These are phyloP conservation scores for Mesoclemmys tuberculata DNA, from an alignment of 2,113 vertebrate genomes.

Conservation along the genomic window DNA sequence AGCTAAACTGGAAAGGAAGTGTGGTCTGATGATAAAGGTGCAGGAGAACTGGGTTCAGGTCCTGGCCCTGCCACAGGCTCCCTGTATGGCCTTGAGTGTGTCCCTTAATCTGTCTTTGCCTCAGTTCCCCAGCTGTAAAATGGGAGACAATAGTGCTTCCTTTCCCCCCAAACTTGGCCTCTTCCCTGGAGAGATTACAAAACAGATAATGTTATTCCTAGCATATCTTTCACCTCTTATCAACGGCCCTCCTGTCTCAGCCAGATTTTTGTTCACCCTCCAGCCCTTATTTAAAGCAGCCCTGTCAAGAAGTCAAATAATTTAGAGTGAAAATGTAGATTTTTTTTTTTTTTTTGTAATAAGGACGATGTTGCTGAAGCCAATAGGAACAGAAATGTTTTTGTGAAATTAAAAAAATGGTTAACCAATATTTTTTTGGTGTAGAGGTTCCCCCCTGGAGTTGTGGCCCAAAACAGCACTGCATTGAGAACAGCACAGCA, in stretches of 20 bases:
- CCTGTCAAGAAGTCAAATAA: neutral
- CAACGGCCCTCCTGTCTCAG: neutral
- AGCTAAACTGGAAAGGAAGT: neutral
- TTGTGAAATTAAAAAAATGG: neutral
- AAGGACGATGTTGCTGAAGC: neutral
- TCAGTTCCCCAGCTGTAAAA: neutral
- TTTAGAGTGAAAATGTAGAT: neutral
- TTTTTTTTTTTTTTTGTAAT: neutral
- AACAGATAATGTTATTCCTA: neutral
- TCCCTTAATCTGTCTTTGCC: neutral
- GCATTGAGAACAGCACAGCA: neutral
- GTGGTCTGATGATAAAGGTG: neutral
- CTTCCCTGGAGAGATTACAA: neutral
- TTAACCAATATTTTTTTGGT: neutral
- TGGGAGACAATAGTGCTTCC: neutral
- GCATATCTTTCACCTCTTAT: neutral
- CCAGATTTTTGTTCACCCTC: neutral
- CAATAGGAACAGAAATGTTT: neutral
- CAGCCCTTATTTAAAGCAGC: neutral
- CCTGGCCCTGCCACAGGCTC: too few relatives aligned
- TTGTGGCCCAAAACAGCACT: neutral
- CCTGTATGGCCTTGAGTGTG: neutral
- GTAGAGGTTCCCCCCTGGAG: neutral
- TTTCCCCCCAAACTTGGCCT: neutral
- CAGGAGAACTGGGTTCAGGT: neutral